Evolutionary conservation across 2,113 vertebrate species (phyloP), one percentile per base, ranked within the genome.

Genomic region (Rhea americana): DNA sequence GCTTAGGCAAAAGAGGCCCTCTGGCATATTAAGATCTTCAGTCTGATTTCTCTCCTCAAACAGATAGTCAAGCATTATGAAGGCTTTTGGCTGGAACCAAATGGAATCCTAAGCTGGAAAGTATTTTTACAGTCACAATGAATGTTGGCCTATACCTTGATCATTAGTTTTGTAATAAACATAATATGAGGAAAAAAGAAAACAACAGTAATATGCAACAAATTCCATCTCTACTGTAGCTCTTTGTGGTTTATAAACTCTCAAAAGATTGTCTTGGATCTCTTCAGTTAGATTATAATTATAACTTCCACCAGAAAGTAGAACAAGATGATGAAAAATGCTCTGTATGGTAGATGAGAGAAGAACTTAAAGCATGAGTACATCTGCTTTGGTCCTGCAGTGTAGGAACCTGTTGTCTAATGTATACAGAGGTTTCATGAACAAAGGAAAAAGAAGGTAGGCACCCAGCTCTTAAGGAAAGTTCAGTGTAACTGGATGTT

Each of bases 51-150:
- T 87, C 58, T 90, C 72, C 68, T 91, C 45, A 84, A 59, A 61
- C n/a, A 50, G 25, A 65, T 53, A 82, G 73, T 66, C 47, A 90
- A 85, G n/a, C 51, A 68, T 85, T 81, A 39, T 75, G n/a, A 68
- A 88, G 51, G 61, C 32, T 87, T 94, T 93, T 78, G 86, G 18
- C 70, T 88, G 65, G 62, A 94, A 84, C 65, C 73, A 94, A 93
- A 74, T 68, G 30, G 43, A 95, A 86, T 88, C 43, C 62, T 76
- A 81, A 84, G 7, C 2, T 85, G 50, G 13, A 67, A 85, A 72
- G 11, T 75, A 66, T 35, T 93, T 82, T 88, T 84, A 51, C 73
- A 87, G 70, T 73, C 48, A 63, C 70, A 70, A 62, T 86, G 53
- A 30, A 12, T 72, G 28, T 61, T 93, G 35, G 48, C 48, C 43